Base-by-base conservation (phyloP, 2,888 invertebrate genomes). In the Ochropleura leucogaster region DNA sequence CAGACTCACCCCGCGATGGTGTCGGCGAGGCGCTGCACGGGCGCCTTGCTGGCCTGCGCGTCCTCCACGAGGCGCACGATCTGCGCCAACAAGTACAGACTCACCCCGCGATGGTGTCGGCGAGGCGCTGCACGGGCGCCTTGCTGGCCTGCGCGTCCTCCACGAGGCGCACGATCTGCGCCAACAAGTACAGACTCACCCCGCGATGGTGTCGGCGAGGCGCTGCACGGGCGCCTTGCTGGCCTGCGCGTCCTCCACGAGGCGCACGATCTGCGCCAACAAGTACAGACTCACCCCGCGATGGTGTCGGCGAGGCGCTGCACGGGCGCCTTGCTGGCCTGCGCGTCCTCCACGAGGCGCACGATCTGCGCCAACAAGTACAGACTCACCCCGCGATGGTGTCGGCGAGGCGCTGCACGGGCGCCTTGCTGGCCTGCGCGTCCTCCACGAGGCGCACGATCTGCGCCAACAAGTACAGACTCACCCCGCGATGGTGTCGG, bases 101-200 rank as follows among this genome's bases (percentile, higher is more conserved):
- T 42, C 6, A 62, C 96, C 99, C 99, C 6, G 99, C 99, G 75
- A 99, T 99, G 90, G 98, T 98, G 93, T 99, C 99, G 0, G 99
- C 99, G 60, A 99, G 94, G 85, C 99, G 98, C 92, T 99, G 99
- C 85, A 99, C 99, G 5, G 99, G 99, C 1, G 99, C 99, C 97
- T 99, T 99, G 51, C 99, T 99, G 7, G 99, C 99, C 96, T 99
- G 99, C 0, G 99, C 99, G 92, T 99, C 99, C 94, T 99, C 99
- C 0, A 99, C 99, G 5, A 99, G 97, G 4, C 98, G 97, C 12
- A 99, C 99, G 84, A 99, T 99, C 96, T 99, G 98, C 8, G 99
- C 98, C 20, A 99, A 96, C 0, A 30, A 30, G 30, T 30, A 3
- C 30, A 30, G 14, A 20, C 59, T 42, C 6, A 62, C 96, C 99